Evolutionary conservation across 1,140 invertebrate species (phyloP).

Genomic region (Medauroidea extradentata): DNA sequence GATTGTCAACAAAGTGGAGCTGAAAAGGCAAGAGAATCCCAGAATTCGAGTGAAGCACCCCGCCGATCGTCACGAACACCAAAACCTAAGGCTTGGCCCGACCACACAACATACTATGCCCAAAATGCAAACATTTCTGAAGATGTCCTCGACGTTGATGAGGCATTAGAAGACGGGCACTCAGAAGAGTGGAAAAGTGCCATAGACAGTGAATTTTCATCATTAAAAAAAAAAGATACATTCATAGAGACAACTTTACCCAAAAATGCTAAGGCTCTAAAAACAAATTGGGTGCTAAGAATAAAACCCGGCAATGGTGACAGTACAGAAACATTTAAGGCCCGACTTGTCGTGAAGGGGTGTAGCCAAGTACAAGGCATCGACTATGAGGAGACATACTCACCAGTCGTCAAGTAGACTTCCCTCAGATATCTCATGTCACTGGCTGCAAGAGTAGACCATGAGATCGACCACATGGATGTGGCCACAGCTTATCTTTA

Average conservation of each 20-base stretch:
- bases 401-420: too few relatives aligned
- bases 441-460: conserved; percentile 17
- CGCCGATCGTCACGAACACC: background rate
- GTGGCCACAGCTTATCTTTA: conserved; percentile 43
- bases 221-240: background rate
- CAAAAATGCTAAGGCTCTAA: background rate
- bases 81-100: background rate
- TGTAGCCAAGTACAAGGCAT: conserved; percentile 17
- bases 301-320: background rate
- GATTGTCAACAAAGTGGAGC: background rate
- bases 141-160: background rate
- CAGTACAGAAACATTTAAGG: conserved; percentile 11
- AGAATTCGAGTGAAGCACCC: background rate
- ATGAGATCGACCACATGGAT: conserved; percentile 34
- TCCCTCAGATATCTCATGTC: conserved; percentile 28
- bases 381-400: conserved; percentile 29
- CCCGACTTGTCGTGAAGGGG: conserved; percentile 18
- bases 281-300: background rate
- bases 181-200: background rate
- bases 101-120: background rate
- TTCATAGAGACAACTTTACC: background rate
- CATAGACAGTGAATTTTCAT: background rate
- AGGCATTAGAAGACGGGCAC: background rate
- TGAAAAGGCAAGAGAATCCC: background rate
- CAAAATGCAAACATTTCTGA: background rate